Conservation (phyloP, 2,888 invertebrate species). For the Agonum fuliginosum region DNA sequence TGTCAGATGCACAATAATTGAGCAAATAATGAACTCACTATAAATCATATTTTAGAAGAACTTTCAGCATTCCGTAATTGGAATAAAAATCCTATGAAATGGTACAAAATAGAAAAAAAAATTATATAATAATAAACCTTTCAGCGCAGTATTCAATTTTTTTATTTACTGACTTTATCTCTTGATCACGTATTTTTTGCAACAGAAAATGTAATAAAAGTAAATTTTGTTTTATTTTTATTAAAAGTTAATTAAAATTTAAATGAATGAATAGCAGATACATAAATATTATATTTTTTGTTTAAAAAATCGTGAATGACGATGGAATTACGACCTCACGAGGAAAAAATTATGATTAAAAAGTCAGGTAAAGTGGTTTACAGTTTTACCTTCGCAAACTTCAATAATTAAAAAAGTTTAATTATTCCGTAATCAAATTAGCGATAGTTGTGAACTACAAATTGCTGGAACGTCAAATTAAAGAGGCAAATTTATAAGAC, state of each 20-base stretch:
- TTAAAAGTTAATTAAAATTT: slow-evolving; percentile 31
- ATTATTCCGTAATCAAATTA: slow-evolving; percentile 35
- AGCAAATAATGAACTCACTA: too few relatives aligned
- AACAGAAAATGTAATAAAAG: background rate
- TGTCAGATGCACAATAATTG: too few relatives aligned
- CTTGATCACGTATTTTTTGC: background rate
- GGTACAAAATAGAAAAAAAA: too few relatives aligned
- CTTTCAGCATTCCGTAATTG: too few relatives aligned
- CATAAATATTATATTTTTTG: background rate
- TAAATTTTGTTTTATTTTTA: slow-evolving; percentile 3
- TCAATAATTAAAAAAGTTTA: slow-evolving; percentile 45
- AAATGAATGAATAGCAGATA: background rate
- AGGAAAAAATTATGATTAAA: slow-evolving; percentile 26
- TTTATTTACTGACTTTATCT: background rate
- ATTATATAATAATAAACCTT: background rate
- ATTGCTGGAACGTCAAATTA: background rate
- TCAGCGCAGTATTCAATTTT: background rate
- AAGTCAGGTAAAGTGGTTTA: slow-evolving; percentile 17
- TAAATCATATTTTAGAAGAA: too few relatives aligned
- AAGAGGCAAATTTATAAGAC: background rate
- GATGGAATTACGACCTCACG: background rate
- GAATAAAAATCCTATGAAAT: too few relatives aligned
- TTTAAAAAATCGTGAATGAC: background rate
- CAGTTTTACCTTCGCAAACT: slow-evolving; percentile 25
- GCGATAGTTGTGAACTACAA: slow-evolving; percentile 35